Percentiles rank a stretch among this genome's conserved stretches.
phyloP scores from a whole-genome alignment of 2,888 invertebrate genomes.

The Schizotus pectinicornis region DNA sequence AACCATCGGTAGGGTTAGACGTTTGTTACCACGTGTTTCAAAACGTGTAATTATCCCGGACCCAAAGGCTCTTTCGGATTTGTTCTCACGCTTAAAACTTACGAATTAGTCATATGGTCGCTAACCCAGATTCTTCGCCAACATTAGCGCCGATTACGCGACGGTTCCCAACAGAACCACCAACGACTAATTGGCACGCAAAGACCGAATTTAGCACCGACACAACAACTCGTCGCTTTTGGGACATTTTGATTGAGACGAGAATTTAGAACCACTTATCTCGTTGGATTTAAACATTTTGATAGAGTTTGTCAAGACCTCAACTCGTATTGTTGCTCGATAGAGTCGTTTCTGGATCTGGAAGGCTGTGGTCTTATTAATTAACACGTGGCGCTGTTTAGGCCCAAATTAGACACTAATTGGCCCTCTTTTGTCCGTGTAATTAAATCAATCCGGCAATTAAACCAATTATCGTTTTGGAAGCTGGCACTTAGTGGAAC shows the following conservation, averaged over 20 bases:
- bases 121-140: conserved; percentile 31
- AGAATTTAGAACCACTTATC: no score
- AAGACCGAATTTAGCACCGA: no score
- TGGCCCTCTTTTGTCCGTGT: conserved; percentile 16
- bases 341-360: conserved; percentile 7
- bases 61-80: conserved; percentile 52
- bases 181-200: conserved; percentile 9
- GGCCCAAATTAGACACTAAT: conserved; percentile 14
- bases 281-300: no score
- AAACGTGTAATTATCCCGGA: conserved; percentile 55
- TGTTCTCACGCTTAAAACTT: conserved; percentile 54
- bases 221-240: no score
- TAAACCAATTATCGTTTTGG: conserved; percentile 22
- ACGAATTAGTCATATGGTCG: conserved; percentile 41
- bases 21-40: conserved; percentile 52
- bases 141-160: conserved; percentile 20
- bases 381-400: conserved; percentile 7
- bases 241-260: no score
- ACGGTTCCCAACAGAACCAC: conserved; percentile 28
- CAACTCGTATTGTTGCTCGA: conserved; percentile 1
- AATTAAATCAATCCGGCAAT: conserved; percentile 27
- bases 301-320: no score
- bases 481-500: conserved; percentile 13
- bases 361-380: conserved; percentile 9
- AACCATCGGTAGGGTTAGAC: conserved; percentile 32